These are phyloP conservation scores for Diadophis punctatus DNA, from an alignment of 2,113 vertebrate species.

Conservation along the genomic window DNA sequence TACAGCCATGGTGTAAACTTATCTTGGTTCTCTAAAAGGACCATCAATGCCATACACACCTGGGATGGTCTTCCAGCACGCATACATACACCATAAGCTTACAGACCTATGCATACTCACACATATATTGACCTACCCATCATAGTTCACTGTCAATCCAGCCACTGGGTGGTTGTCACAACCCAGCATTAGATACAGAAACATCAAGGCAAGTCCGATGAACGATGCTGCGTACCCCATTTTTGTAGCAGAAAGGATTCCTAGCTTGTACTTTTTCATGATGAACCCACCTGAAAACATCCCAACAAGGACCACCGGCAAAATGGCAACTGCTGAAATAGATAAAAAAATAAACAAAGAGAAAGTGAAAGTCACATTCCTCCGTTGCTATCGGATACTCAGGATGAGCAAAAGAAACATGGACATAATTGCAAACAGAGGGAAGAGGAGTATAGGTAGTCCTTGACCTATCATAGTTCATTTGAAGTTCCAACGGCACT, in stretches of 20 bases:
- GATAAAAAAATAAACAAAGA: background rate
- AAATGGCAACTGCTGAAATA: constrained; percentile 72
- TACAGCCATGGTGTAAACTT: background rate
- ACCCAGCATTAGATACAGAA: constrained; percentile 69
- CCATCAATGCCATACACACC: background rate
- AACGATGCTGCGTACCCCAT: constrained; percentile 68
- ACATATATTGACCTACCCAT: constrained; percentile 73
- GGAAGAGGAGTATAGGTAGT: background rate
- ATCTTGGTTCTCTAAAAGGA: background rate
- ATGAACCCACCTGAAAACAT: constrained; percentile 83
- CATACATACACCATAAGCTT: background rate
- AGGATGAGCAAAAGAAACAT: background rate
- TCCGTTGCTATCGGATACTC: background rate
- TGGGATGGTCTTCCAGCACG: no score
- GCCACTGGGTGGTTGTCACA: constrained; percentile 80
- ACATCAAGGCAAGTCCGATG: constrained; percentile 40
- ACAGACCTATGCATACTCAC: background rate
- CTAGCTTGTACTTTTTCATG: constrained; percentile 84
- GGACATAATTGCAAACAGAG: background rate
- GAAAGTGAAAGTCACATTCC: background rate
- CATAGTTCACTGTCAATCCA: constrained; percentile 85
- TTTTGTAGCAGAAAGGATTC: constrained; percentile 74
- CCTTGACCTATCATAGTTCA: no score
- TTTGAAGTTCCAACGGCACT: no score
- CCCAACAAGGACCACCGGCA: constrained; percentile 77